These are phyloP conservation scores for Oxyscelio sp. DNA, from an alignment of 2,888 invertebrate species.

Conservation along the genomic window DNA sequence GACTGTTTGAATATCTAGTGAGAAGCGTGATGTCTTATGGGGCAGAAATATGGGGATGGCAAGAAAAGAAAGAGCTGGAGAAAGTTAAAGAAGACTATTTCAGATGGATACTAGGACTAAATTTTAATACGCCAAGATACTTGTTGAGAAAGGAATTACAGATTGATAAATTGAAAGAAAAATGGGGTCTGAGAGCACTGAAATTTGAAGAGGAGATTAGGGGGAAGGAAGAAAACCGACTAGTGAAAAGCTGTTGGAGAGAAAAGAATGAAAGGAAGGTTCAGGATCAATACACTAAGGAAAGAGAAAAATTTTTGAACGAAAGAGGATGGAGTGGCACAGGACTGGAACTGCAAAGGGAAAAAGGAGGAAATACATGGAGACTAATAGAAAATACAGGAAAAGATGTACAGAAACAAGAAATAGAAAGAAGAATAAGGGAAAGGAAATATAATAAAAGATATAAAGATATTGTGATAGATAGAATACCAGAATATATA, in stretches of 20 bases:
- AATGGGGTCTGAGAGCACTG: constrained; percentile 7
- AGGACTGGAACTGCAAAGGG: neutral
- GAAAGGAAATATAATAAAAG: constrained; percentile 31
- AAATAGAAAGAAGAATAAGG: constrained; percentile 11
- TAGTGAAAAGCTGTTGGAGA: constrained; percentile 17
- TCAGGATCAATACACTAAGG: neutral
- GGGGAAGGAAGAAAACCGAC: constrained; percentile 7
- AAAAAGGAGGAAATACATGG: neutral
- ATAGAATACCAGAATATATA: constrained; percentile 21
- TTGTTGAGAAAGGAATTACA: constrained; percentile 6
- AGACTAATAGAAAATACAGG: neutral
- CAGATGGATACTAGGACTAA: constrained; percentile 39
- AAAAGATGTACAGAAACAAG: constrained; percentile 22
- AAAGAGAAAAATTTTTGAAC: constrained; percentile 14
- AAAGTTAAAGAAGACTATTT: constrained; percentile 14
- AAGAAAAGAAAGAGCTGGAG: constrained; percentile 26
- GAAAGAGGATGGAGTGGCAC: constrained; percentile 2
- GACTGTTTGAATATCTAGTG: constrained; percentile 25
- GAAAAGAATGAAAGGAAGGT: neutral
- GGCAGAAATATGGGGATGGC: constrained; percentile 26
- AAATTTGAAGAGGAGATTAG: constrained; percentile 28
- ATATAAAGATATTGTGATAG: neutral
- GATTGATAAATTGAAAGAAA: constrained; percentile 6
- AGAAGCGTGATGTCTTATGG: constrained; percentile 22
- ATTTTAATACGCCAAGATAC: constrained; percentile 30